phyloP scores from a whole-genome alignment of 2,113 vertebrate genomes.

The Pteruthius melanotis region DNA sequence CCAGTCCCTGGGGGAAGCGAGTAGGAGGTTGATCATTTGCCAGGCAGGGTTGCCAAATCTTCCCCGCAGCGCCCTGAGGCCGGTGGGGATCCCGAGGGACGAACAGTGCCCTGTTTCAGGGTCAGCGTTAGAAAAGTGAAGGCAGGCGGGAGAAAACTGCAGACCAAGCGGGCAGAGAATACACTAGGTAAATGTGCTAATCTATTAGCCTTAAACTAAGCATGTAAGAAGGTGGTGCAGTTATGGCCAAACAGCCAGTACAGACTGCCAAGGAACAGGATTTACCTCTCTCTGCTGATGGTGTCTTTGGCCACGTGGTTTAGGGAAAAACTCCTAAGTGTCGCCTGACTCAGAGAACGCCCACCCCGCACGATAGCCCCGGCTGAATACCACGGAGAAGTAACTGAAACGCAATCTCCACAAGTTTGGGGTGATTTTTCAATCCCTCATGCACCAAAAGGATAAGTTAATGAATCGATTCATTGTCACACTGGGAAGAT shows the following conservation, averaged over 20 bases:
- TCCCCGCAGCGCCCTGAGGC: background rate
- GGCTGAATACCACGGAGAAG: background rate
- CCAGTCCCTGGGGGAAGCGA: background rate
- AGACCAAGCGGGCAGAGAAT: background rate
- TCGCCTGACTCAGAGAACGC: background rate
- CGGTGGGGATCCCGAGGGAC: background rate
- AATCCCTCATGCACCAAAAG: background rate
- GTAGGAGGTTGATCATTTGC: fast-evolving
- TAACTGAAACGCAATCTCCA: background rate
- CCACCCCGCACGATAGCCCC: background rate
- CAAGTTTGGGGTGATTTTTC: background rate
- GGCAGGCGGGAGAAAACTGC: background rate
- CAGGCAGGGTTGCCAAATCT: background rate
- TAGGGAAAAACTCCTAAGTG: background rate
- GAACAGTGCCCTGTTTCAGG: fast-evolving
- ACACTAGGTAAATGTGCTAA: background rate
- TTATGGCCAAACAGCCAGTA: background rate
- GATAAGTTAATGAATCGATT: background rate
- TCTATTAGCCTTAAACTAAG: background rate
- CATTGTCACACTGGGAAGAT: background rate
- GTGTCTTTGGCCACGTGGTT: background rate
- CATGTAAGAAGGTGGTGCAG: background rate
- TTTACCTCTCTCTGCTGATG: background rate
- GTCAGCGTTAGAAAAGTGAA: background rate
- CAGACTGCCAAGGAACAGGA: fast-evolving